Percentiles rank a stretch among this genome's conserved stretches.
Conservation (phyloP, 1,140 invertebrate species). For the Papilio glaucus region DNA sequence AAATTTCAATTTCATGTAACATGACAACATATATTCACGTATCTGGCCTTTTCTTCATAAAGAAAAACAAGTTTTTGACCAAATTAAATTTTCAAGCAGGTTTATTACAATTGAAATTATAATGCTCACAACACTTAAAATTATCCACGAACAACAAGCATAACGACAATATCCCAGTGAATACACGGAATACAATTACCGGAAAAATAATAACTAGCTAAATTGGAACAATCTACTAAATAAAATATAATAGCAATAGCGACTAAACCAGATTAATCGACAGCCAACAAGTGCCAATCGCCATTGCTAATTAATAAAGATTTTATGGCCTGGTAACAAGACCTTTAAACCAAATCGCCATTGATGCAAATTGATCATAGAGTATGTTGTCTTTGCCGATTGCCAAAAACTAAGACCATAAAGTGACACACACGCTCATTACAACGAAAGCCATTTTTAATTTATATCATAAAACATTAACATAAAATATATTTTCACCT, state of each 20-base stretch:
- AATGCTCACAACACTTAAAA: neutral
- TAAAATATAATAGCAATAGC: conserved; percentile 6
- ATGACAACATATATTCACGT: conserved; percentile 65
- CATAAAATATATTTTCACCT: no score
- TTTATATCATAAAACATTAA: no score
- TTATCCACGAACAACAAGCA: neutral
- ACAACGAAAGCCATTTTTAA: no score
- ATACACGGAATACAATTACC: conserved; percentile 2
- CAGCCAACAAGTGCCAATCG: neutral
- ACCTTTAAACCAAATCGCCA: no score
- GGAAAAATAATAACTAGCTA: neutral
- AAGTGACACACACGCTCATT: no score
- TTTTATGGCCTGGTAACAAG: no score
- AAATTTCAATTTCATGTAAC: conserved; percentile 57
- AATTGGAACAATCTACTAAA: conserved; percentile 5
- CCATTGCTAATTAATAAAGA: no score
- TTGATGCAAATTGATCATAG: conserved; percentile 10
- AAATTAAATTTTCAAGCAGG: conserved; percentile 23
- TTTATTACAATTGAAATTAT: conserved; percentile 3
- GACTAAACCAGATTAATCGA: neutral
- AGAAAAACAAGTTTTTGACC: conserved; percentile 21
- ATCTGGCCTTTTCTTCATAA: conserved; percentile 27
- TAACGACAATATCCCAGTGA: neutral
- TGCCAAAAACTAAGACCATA: neutral
- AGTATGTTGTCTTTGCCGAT: neutral